Percentiles rank a stretch among this genome's conserved stretches.
Evolutionary conservation across 2,113 vertebrate genomes (phyloP).

Genomic region (Nymphicus hollandicus): DNA sequence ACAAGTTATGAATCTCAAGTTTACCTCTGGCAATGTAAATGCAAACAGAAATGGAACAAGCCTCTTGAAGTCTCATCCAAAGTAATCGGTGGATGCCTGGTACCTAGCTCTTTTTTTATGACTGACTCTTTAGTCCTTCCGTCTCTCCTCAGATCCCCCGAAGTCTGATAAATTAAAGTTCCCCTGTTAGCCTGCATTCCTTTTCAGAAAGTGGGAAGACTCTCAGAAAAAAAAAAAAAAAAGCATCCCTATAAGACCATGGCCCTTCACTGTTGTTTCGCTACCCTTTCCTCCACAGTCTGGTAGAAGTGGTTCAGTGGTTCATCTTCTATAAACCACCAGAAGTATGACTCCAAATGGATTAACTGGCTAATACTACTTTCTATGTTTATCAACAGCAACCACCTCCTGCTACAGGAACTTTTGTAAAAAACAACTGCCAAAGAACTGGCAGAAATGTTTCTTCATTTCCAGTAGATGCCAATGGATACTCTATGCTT

Average conservation of each 20-base stretch:
- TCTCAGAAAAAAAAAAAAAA: neutral
- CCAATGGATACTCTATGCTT: neutral
- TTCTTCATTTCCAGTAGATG: neutral
- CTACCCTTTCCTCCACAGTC: neutral
- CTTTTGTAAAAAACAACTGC: neutral
- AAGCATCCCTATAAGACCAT: neutral
- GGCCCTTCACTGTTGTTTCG: neutral
- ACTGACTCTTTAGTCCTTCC: neutral
- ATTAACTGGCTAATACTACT: neutral
- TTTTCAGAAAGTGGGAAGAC: neutral
- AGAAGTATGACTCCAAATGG: neutral
- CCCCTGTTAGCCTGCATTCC: neutral
- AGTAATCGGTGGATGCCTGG: neutral
- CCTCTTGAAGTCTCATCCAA: neutral
- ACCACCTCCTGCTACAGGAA: neutral
- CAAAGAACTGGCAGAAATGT: neutral
- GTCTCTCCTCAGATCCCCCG: neutral
- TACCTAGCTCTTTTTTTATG: neutral
- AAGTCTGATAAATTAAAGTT: neutral
- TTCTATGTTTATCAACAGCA: neutral
- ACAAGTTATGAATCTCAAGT: neutral
- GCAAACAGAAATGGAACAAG: neutral
- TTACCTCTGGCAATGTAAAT: neutral
- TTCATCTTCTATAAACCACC: neutral
- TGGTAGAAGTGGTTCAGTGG: neutral